Percentiles rank a stretch among this genome's conserved stretches.
Evolutionary conservation across 2,888 invertebrate genomes (phyloP).

Genomic region (Petrophora chlorosata): DNA sequence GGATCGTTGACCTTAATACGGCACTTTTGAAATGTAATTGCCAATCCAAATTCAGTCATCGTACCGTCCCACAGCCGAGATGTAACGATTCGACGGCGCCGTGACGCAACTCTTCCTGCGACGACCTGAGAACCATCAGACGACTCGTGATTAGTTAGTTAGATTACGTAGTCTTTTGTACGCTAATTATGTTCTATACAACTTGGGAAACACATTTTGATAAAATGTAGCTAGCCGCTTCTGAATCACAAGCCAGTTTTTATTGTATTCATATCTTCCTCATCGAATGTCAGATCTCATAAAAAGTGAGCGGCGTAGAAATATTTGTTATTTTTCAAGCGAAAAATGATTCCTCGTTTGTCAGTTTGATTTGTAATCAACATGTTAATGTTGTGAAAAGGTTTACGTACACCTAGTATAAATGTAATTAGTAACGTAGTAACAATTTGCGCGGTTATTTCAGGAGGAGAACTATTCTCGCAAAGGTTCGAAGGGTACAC

Average conservation of each 20-base stretch:
- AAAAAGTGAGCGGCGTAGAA: neutral
- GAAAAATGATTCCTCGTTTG: too few relatives aligned
- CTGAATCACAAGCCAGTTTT: conserved; percentile 7
- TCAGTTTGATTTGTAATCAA: too few relatives aligned
- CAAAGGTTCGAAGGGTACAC: conserved; percentile 87
- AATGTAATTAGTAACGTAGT: neutral
- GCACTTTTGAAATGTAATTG: conserved; percentile 16
- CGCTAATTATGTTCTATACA: conserved; percentile 24
- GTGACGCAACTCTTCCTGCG: conserved; percentile 12
- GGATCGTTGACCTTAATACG: conserved; percentile 29
- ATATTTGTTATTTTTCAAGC: too few relatives aligned
- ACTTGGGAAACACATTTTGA: conserved; percentile 16
- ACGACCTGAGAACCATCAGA: conserved; percentile 6
- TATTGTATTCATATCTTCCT: conserved; percentile 4
- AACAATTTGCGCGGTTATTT: neutral
- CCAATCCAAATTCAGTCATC: neutral
- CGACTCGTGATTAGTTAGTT: neutral
- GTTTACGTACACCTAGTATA: neutral
- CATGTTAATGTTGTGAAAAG: too few relatives aligned
- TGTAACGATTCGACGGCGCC: conserved; percentile 5
- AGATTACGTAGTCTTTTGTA: conserved; percentile 21
- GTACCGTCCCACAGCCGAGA: neutral
- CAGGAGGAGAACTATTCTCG: conserved; percentile 88
- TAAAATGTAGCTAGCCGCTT: conserved; percentile 11
- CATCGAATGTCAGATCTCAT: neutral